phyloP scores from a whole-genome alignment of 2,888 invertebrate genomes.

The Amaurobius ferox region DNA sequence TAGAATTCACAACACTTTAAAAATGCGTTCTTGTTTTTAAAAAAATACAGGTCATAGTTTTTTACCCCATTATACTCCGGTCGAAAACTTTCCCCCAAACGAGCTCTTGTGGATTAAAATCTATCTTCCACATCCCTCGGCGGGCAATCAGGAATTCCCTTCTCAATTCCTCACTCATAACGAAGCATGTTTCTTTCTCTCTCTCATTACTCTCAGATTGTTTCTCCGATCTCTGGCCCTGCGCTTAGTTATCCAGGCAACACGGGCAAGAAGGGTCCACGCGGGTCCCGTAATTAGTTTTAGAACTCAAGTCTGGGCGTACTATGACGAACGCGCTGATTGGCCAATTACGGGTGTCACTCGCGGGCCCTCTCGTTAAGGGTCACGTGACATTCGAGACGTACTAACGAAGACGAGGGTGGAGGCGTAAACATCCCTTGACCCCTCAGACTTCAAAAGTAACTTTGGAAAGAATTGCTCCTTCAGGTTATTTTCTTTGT shows the following conservation, averaged over 20 bases:
- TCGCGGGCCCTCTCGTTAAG: conserved; percentile 70
- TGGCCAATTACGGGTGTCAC: conserved; percentile 72
- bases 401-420: conserved; percentile 37
- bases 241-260: conserved; percentile 45
- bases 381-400: conserved; percentile 66
- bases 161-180: conserved; percentile 8
- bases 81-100: conserved; percentile 13
- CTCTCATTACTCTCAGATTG: conserved; percentile 59
- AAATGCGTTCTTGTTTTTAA: neutral
- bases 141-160: conserved; percentile 25
- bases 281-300: conserved; percentile 67
- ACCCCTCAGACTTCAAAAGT: conserved; percentile 50
- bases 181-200: conserved; percentile 5
- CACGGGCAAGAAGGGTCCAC: conserved; percentile 8
- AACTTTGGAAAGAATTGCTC: conserved; percentile 9
- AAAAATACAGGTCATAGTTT: neutral
- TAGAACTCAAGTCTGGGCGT: conserved; percentile 26
- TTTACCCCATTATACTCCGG: neutral
- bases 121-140: neutral
- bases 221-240: conserved; percentile 55
- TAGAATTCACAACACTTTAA: neutral
- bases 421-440: conserved; percentile 17
- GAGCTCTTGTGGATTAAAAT: conserved; percentile 12
- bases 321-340: conserved; percentile 58
- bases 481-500: conserved; percentile 13